Evolutionary conservation across 1,140 invertebrate species (phyloP).

Genomic region (Odontomachus brunneus): DNA sequence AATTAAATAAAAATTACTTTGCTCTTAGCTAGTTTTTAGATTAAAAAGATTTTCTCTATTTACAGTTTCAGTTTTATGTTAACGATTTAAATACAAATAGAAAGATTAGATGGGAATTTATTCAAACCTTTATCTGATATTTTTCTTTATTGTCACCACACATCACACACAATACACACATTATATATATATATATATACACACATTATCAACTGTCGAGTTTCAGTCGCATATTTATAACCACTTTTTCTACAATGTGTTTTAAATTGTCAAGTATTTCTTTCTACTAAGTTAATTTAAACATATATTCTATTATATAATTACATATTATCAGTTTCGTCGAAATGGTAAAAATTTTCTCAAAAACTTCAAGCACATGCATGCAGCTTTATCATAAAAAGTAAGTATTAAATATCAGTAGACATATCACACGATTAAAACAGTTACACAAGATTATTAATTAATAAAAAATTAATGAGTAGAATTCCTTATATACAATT

Average conservation of each 20-base stretch:
- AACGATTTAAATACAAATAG: too few species aligned
- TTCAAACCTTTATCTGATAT: background rate
- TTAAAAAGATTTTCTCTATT: too few species aligned
- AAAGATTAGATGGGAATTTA: too few species aligned
- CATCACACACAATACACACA: too few species aligned
- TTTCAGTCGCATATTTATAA: too few species aligned
- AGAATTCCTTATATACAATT: background rate
- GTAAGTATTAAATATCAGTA: slow-evolving; percentile 27
- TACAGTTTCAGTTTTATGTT: too few species aligned
- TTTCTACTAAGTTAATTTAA: background rate
- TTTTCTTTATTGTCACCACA: too few species aligned
- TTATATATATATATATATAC: too few species aligned
- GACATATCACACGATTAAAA: background rate
- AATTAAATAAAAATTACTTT: too few species aligned
- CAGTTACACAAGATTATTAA: slow-evolving; percentile 8
- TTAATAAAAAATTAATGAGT: background rate
- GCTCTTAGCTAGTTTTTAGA: too few species aligned
- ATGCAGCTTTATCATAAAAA: background rate
- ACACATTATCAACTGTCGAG: too few species aligned
- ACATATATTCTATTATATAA: background rate
- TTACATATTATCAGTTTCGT: background rate
- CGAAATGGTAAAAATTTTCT: slow-evolving; percentile 47
- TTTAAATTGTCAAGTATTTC: slow-evolving; percentile 36
- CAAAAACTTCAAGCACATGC: background rate
- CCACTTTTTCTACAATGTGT: too few species aligned